Conservation (phyloP, 2,113 vertebrate genomes). For the Puffinus mauretanicus region DNA sequence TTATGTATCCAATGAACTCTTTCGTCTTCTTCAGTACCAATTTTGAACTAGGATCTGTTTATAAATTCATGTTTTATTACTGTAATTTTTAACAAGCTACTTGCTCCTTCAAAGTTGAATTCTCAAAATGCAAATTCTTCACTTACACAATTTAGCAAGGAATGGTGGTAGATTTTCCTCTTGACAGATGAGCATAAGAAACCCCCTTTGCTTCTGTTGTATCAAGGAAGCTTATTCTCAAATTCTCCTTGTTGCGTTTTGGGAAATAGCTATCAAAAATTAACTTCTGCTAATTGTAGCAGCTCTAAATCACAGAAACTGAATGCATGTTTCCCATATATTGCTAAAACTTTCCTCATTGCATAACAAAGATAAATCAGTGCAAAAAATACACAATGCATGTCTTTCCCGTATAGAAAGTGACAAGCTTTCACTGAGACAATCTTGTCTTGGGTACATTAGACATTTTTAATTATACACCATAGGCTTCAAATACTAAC, state of each 20-base stretch:
- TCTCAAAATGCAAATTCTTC: neutral
- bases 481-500: conserved; percentile 22
- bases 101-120: neutral
- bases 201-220: neutral
- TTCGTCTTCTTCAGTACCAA: neutral
- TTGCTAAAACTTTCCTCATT: neutral
- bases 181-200: neutral
- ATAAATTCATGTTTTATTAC: neutral
- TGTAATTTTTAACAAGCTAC: neutral
- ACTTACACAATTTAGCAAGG: neutral
- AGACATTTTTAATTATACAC: conserved; percentile 41
- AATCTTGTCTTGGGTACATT: neutral
- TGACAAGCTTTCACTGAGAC: conserved; percentile 22
- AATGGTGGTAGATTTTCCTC: neutral
- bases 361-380: conserved; percentile 8
- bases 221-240: neutral
- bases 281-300: conserved; percentile 49
- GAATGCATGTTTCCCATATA: neutral
- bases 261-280: conserved; percentile 32
- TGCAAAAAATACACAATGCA: conserved; percentile 54
- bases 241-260: neutral
- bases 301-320: neutral
- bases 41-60: neutral
- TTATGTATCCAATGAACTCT: neutral
- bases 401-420: neutral